Conservation (phyloP, 2,888 invertebrate genomes). For the Dolichomitus sp. region DNA sequence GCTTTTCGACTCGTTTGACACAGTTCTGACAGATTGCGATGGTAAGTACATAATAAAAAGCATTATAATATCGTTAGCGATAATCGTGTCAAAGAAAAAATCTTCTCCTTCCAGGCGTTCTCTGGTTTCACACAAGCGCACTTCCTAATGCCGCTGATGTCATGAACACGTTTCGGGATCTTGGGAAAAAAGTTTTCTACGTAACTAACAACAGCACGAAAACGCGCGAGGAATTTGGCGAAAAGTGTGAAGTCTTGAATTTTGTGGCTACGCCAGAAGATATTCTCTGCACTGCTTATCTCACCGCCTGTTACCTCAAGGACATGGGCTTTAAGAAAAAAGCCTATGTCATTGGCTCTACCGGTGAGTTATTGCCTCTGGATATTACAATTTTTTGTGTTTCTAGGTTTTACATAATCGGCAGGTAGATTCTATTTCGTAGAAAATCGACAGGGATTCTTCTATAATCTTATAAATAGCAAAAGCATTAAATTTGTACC, state of each 20-base stretch:
- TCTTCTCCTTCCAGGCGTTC: slow-evolving; percentile 84
- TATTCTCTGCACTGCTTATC: slow-evolving; percentile 87
- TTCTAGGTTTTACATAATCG: neutral
- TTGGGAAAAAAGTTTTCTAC: slow-evolving; percentile 89
- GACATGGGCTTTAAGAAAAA: slow-evolving; percentile 87
- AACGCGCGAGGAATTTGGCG: slow-evolving; percentile 87
- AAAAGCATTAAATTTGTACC: neutral
- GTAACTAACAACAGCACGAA: slow-evolving; percentile 91
- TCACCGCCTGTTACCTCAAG: slow-evolving; percentile 88
- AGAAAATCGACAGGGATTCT: neutral
- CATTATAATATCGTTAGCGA: neutral
- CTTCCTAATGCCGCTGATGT: slow-evolving; percentile 87
- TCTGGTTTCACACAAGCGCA: slow-evolving; percentile 87
- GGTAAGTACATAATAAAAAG: slow-evolving; percentile 83
- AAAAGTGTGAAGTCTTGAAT: slow-evolving; percentile 88
- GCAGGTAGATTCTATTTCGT: neutral
- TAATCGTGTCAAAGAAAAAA: neutral
- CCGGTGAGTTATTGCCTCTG: slow-evolving; percentile 66
- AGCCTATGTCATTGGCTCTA: slow-evolving; percentile 77
- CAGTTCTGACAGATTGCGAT: slow-evolving; percentile 88
- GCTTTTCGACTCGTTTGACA: slow-evolving; percentile 87
- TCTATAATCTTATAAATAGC: neutral
- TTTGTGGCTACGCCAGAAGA: slow-evolving; percentile 87
- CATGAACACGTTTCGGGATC: slow-evolving; percentile 85
- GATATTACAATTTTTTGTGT: neutral